Evolutionary conservation across 2,113 vertebrate species (phyloP), one percentile per base, ranked within the genome.

Genomic region (Nesoenas mayeri): DNA sequence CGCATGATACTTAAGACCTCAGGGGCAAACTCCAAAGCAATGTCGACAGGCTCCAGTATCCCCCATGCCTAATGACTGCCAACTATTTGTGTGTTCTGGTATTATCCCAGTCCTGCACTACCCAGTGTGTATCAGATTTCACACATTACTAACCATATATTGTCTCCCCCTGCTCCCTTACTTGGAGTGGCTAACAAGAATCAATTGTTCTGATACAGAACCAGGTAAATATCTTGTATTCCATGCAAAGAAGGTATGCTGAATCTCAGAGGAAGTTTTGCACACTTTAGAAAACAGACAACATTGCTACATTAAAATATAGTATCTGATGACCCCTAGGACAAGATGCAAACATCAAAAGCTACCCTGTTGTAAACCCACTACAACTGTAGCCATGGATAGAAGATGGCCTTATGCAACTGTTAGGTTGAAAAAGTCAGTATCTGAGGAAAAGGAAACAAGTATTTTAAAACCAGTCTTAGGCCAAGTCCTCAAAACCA

Each of bases 41-140:
- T 5, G 4, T 40, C 42, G 79, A 61, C 26, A 53, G 48, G 74
- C 47, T 20, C 40, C 32, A 15, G 32, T 32, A 47, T 56, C 31
- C 16, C 12, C 26, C 2, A 1, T 5, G 40, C 12, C 40, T 51
- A 20, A 78, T 56, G 40, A 22, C 0, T 36, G n/a, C 26, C n/a
- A 54, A 3, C 31, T 72, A 5, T 31, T 81, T 48, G 28, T n/a
- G 25, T 50, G 9, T 36, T 66, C 44, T 36, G 51, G 11, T 53
- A 11, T 40, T 25, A 40, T 25, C 29, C 75, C 28, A 50, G 29
- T 24, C 29, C 50, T 53, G 20, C 32, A 10, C 44, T n/a, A 48
- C n/a, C 3, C 2, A 21, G 11, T 2, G 12, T 10, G 14, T 9
- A 18, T 17, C 28, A 38, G 17, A 34, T 40, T 29, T 29, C 31